Evolutionary conservation across 2,113 vertebrate genomes (phyloP), one percentile per base, ranked within the genome.

Genomic region (Albula glossodonta): DNA sequence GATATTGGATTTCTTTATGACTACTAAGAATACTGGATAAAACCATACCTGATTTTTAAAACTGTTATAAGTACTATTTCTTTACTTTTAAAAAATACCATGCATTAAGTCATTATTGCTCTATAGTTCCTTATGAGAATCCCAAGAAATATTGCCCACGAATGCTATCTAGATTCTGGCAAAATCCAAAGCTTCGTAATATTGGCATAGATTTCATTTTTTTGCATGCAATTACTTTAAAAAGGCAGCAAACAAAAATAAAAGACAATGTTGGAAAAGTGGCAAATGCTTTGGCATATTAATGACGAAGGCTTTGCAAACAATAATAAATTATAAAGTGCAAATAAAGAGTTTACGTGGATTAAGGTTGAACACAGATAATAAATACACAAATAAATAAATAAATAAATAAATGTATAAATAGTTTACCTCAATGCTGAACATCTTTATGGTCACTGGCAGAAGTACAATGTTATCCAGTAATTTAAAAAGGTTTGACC

Each of bases 211-310:
- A 95, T 96, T 95, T 93, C 90, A 92, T 95, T 89, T 90, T 41
- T 90, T 89, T 94, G 95, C 95, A 96, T 96, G 95, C 95, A 95
- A 91, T 93, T 88, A 89, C 91, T 92, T 92, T 88, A 91, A 91
- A 94, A 95, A 95, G 87, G 91, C 93, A 92, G 90, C 92, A 86
- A 90, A 93, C 89, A 89, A 91, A 94, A 93, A 53, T 89, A 93
- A 93, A 91, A 89, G 80, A 86, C 91, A 89, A 88, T 91, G 81
- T 50, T 91, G 88, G 91, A 90, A 96, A 97, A 96, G 95, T 96
- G 96, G 94, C 96, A 95, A 95, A 96, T 96, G 96, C 96, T 97
- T 97, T 97, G 96, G 96, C 96, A 96, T 97, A 96, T 96, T 94
- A 88, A 92, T 92, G 95, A 94, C 90, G 93, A 94, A 95, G 92